A percentile compares a stretch with the other conserved stretches of the same genome.
These are phyloP conservation scores for Bufo bufo DNA, from an alignment of 2,113 vertebrate genomes.

Conservation along the genomic window DNA sequence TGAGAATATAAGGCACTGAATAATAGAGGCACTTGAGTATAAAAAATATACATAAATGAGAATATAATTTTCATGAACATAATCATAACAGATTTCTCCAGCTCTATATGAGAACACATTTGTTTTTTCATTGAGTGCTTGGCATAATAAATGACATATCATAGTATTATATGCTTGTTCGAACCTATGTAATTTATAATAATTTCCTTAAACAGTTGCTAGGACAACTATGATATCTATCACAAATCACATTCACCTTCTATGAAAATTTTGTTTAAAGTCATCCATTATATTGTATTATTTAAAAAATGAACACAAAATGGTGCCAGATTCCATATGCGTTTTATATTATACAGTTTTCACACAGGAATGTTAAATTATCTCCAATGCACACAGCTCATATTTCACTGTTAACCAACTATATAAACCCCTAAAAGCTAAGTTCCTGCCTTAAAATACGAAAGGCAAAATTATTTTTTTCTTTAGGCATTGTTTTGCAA, in stretches of 20 bases:
- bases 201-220: slow-evolving; percentile 23
- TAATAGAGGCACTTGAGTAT: neutral
- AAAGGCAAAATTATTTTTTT: slow-evolving; percentile 34
- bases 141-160: neutral
- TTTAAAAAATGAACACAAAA: neutral
- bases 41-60: neutral
- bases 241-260: slow-evolving; percentile 4
- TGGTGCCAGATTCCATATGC: neutral
- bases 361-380: neutral
- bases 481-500: slow-evolving; percentile 35
- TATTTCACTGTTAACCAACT: slow-evolving; percentile 41
- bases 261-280: slow-evolving; percentile 19
- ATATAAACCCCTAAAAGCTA: slow-evolving; percentile 20
- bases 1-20: neutral
- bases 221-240: slow-evolving; percentile 23
- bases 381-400: neutral
- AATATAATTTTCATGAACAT: neutral
- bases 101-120: neutral
- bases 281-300: neutral
- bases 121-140: slow-evolving; percentile 10
- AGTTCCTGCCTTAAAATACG: neutral
- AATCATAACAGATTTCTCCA: neutral
- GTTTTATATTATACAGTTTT: neutral
- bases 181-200: slow-evolving; percentile 24
- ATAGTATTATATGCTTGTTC: neutral